Percentiles rank a stretch among this genome's conserved stretches.
Evolutionary conservation across 2,888 invertebrate genomes (phyloP).

Genomic region (Patella depressa): DNA sequence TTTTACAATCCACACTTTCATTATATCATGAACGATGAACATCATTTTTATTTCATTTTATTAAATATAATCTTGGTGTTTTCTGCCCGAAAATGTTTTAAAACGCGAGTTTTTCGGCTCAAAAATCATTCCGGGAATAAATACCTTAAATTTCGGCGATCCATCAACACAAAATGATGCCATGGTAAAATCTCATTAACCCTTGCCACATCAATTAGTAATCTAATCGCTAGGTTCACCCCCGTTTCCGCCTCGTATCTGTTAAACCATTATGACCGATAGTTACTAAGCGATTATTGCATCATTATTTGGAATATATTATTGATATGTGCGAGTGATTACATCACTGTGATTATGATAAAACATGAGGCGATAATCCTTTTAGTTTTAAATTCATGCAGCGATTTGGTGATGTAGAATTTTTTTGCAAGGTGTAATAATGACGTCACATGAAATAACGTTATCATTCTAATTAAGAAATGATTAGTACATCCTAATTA

Average conservation of each 20-base stretch:
- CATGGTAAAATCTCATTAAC: not conserved
- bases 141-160: too few relatives aligned
- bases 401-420: not conserved
- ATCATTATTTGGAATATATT: not conserved
- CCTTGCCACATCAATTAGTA: slow-evolving; percentile 3
- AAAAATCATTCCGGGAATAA: too few relatives aligned
- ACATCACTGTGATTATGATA: too few relatives aligned
- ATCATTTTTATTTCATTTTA: not conserved
- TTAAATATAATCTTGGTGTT: too few relatives aligned
- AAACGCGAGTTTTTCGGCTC: too few relatives aligned
- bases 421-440: not conserved
- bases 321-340: not conserved
- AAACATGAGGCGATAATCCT: too few relatives aligned
- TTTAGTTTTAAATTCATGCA: too few relatives aligned
- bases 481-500: not conserved
- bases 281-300: not conserved
- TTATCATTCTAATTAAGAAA: not conserved
- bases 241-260: not conserved
- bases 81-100: too few relatives aligned
- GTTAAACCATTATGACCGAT: not conserved
- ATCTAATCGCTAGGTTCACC: not conserved
- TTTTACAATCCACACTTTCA: too few relatives aligned
- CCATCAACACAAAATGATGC: too few relatives aligned
- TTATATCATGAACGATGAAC: not conserved
- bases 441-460: not conserved